Evolutionary conservation across 2,888 invertebrate species (phyloP), one percentile per base, ranked within the genome.

Genomic region (Lithophane semibrunnea): DNA sequence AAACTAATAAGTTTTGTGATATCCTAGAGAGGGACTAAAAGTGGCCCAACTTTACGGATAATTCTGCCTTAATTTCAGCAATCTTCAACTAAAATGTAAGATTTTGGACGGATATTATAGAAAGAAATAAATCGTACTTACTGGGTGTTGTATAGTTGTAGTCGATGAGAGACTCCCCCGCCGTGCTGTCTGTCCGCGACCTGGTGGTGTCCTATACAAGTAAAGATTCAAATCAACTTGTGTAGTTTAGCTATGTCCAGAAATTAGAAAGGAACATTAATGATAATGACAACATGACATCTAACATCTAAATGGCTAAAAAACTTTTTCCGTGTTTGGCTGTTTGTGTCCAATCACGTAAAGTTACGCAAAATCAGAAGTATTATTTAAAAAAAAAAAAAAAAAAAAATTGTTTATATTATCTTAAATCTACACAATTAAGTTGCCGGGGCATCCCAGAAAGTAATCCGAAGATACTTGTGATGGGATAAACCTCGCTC

Each of bases 141-240:
- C 96, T 92, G 3, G 95, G 95, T 8, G 93, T 92, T 8, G 93
- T 93, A 68, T 95, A 96, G 61, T 96, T 95, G 86, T 95, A 96
- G 87, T 96, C 95, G 4, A 96, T 95, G 3, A 96, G 93, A 0
- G 95, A 94, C 74, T 96, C 96, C 0, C 94, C 95, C 5, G 94
- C 92, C 2, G 90, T 91, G 80, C 95, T 96, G 85, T 95, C 94
- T 0, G 94, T 94, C 18, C 93, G 90, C 0, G 95, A 94, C 78
- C 94, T 91, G 81, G 90, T 92, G 76, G 92, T 89, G 64, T 96
- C 95, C 96, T 95, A 91, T 0, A 77, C 29, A 29, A 24, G 2
- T 1, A 7, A 73, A 58, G 2, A n/a, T 54, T 3, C 3, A 52
- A 52, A 52, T 67, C 3, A 67, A 37, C 29, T 21, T 29, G 4